These are phyloP conservation scores for Theretra japonica DNA, from an alignment of 2,888 invertebrate genomes.

Conservation along the genomic window DNA sequence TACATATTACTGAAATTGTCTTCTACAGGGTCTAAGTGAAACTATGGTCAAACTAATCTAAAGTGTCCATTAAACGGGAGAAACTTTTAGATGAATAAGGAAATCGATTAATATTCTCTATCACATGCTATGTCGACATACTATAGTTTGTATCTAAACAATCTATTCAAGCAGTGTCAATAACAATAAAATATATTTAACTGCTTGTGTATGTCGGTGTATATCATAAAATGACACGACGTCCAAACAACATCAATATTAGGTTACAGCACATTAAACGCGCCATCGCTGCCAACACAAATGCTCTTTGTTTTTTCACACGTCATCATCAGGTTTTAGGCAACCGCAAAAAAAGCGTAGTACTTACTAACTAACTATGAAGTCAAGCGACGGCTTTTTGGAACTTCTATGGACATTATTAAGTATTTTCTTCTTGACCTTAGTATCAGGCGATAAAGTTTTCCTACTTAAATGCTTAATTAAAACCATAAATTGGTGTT, in stretches of 20 bases:
- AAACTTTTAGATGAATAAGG: not conserved
- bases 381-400: not conserved
- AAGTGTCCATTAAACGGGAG: too few relatives aligned
- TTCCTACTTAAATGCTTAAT: too few relatives aligned
- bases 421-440: too few relatives aligned
- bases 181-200: not conserved
- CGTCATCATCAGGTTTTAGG: slow-evolving; percentile 44
- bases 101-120: not conserved
- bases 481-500: too few relatives aligned
- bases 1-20: too few relatives aligned
- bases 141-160: not conserved
- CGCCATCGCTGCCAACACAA: slow-evolving; percentile 55
- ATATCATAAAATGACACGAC: not conserved
- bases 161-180: not conserved
- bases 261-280: slow-evolving; percentile 53
- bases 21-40: too few relatives aligned
- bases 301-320: slow-evolving; percentile 47
- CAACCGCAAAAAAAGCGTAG: slow-evolving; percentile 41
- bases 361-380: not conserved
- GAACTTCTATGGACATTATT: too few relatives aligned
- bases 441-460: too few relatives aligned
- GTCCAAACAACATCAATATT: slow-evolving; percentile 43
- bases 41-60: too few relatives aligned
- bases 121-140: not conserved
- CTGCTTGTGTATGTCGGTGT: not conserved